Percentiles rank a stretch among this genome's conserved stretches.
Conservation (phyloP, 2,888 invertebrate genomes). For the Chymomyza caudatula region DNA sequence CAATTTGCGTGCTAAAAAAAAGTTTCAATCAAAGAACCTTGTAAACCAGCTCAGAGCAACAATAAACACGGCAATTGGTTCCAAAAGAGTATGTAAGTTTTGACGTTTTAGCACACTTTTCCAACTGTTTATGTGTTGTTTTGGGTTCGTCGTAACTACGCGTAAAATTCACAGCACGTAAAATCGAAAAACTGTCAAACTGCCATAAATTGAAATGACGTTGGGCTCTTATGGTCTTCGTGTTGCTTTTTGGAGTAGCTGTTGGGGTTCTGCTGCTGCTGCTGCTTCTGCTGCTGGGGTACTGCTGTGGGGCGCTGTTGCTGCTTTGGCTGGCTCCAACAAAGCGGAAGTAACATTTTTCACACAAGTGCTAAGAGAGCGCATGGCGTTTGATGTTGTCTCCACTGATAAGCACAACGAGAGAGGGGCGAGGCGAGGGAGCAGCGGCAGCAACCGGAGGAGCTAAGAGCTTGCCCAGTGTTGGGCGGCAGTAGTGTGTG, state of each 20-base stretch:
- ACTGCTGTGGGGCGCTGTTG: neutral
- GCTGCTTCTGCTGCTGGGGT: too few species aligned
- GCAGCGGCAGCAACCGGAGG: too few species aligned
- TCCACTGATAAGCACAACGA: constrained; percentile 55
- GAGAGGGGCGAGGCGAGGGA: constrained; percentile 19
- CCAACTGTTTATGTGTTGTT: neutral
- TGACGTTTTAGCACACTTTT: neutral
- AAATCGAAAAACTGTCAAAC: constrained; percentile 63
- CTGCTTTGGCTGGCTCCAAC: constrained; percentile 12
- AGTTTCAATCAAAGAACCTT: neutral
- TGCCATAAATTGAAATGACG: constrained; percentile 62
- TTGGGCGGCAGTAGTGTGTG: constrained; percentile 8
- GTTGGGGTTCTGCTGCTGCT: neutral
- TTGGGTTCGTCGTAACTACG: neutral
- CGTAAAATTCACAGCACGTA: constrained; percentile 32
- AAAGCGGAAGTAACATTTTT: constrained; percentile 55
- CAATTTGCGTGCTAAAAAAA: neutral
- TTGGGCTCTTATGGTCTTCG: neutral
- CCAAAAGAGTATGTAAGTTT: neutral
- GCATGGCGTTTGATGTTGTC: constrained; percentile 31
- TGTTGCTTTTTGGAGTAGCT: neutral
- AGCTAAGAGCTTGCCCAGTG: neutral
- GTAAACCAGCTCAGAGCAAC: neutral
- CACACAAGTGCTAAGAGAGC: constrained; percentile 27
- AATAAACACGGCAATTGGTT: neutral